These are phyloP conservation scores for Helobdella robusta DNA, from an alignment of 2,888 invertebrate species.

Conservation along the genomic window DNA sequence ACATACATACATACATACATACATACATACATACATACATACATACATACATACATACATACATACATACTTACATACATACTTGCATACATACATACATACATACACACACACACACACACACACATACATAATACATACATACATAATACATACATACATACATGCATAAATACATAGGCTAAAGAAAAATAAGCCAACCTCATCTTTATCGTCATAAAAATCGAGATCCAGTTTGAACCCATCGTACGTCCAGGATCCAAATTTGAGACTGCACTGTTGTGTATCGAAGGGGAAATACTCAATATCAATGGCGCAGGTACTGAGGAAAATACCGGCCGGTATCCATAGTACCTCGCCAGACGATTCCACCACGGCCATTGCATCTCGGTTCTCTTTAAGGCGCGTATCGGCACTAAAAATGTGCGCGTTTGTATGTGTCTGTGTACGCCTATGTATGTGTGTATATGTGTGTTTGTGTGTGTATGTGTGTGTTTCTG, in stretches of 20 bases:
- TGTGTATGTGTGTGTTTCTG: too few species aligned
- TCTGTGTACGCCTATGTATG: too few species aligned
- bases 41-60: too few species aligned
- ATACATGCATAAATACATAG: background rate
- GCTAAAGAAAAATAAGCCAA: background rate
- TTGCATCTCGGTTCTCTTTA: slow-evolving; percentile 46
- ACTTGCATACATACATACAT: too few species aligned
- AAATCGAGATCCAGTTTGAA: slow-evolving; percentile 35
- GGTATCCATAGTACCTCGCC: slow-evolving; percentile 45
- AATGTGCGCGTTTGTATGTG: too few species aligned
- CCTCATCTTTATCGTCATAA: slow-evolving; percentile 28
- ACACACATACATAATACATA: too few species aligned
- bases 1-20: too few species aligned
- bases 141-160: background rate
- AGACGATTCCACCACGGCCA: slow-evolving; percentile 41
- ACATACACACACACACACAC: too few species aligned
- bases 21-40: too few species aligned
- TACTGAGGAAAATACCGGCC: slow-evolving; percentile 47
- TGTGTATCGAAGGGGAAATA: slow-evolving; percentile 50
- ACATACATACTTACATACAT: too few species aligned
- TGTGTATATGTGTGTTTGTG: too few species aligned
- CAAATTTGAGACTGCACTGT: slow-evolving; percentile 48
- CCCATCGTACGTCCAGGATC: slow-evolving; percentile 48
- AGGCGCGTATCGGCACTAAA: slow-evolving; percentile 48
- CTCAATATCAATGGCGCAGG: slow-evolving; percentile 47